These are phyloP conservation scores for Mormyrus lacerda DNA, from an alignment of 2,113 vertebrate genomes.

Conservation along the genomic window DNA sequence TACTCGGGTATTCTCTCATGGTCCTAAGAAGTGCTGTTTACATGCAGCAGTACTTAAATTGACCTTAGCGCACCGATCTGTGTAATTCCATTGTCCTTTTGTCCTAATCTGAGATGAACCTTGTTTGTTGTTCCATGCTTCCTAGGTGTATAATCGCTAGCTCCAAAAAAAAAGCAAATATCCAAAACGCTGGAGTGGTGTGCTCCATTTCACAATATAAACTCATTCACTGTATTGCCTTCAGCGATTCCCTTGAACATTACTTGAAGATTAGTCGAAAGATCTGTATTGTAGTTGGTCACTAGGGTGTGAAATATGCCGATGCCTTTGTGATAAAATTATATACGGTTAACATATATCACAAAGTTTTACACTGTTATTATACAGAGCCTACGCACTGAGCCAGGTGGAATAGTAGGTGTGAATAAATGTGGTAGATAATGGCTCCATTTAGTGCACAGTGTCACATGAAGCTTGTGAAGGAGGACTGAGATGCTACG, in stretches of 20 bases:
- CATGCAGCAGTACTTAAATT: background rate
- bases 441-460: background rate
- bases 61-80: background rate
- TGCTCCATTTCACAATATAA: background rate
- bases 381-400: background rate
- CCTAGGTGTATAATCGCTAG: background rate
- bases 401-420: background rate
- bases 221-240: background rate
- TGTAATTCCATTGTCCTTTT: background rate
- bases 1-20: background rate
- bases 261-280: background rate
- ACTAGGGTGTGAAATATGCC: background rate
- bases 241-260: background rate
- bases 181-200: background rate
- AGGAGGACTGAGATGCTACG: background rate
- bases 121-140: background rate
- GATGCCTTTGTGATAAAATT: background rate
- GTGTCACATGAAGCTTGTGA: background rate
- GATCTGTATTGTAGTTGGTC: background rate
- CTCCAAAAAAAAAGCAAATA: background rate
- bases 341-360: background rate
- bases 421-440: constrained; percentile 1
- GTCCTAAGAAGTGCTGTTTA: background rate
- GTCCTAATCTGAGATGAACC: background rate
- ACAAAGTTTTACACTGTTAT: background rate